phyloP scores from a whole-genome alignment of 2,888 invertebrate genomes.

The Athetis lepigone region DNA sequence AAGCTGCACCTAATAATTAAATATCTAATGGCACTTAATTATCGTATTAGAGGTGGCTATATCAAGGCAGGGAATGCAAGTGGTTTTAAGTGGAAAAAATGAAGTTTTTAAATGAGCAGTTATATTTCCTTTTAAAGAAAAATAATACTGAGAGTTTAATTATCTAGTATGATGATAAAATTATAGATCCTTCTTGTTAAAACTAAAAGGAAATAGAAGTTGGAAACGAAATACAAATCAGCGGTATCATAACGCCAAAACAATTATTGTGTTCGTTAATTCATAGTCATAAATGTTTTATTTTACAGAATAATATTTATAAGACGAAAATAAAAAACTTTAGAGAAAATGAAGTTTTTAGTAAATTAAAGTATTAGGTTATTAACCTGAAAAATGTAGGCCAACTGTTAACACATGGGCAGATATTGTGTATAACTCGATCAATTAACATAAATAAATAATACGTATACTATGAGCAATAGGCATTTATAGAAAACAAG shows the following conservation, averaged over 20 bases:
- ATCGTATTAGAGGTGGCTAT: background rate
- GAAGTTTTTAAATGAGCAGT: background rate
- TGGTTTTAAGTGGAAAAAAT: conserved; percentile 5
- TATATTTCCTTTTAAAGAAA: background rate
- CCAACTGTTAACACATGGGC: background rate
- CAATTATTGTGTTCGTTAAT: background rate
- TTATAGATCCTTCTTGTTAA: background rate
- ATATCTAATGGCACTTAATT: background rate
- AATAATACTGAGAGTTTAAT: background rate
- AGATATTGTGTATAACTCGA: background rate
- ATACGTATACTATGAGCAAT: background rate
- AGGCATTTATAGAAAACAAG: conserved; percentile 21
- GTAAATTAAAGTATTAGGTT: too few relatives aligned
- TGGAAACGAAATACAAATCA: background rate
- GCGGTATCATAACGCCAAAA: background rate
- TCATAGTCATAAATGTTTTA: too few relatives aligned
- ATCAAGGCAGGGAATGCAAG: background rate
- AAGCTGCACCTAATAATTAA: conserved; percentile 6
- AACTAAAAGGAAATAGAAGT: background rate
- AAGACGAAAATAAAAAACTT: too few relatives aligned
- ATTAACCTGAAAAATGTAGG: background rate
- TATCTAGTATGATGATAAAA: background rate
- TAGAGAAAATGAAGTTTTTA: too few relatives aligned
- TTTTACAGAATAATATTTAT: background rate
- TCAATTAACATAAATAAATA: conserved; percentile 23